Percentiles rank a stretch among this genome's conserved stretches.
phyloP scores from a whole-genome alignment of 2,113 vertebrate genomes.

The Centropus bengalensis region DNA sequence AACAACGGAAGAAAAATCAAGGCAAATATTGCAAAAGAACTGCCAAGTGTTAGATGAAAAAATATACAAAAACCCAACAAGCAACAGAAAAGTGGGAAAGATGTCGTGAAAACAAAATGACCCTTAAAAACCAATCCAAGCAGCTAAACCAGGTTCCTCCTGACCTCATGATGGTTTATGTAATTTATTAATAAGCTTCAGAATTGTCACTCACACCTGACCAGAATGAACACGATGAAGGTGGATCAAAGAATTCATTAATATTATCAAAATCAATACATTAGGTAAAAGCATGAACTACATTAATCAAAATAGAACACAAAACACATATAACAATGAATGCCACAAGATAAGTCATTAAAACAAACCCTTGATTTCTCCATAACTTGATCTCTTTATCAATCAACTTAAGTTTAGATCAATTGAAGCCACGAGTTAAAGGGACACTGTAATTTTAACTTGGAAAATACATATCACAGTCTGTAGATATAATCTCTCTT shows the following conservation, averaged over 20 bases:
- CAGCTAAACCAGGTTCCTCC: conserved; percentile 31
- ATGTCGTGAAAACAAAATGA: conserved; percentile 63
- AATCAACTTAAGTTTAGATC: background rate
- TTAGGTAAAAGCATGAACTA: conserved; percentile 18
- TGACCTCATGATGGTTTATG: background rate
- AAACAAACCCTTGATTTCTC: background rate
- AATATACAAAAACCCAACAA: conserved; percentile 70
- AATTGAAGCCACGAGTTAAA: conserved; percentile 19
- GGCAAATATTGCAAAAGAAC: conserved; percentile 67
- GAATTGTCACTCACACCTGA: background rate
- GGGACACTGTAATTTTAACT: conserved; percentile 27
- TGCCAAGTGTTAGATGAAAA: conserved; percentile 77
- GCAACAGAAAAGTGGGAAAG: conserved; percentile 74
- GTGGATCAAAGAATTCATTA: conserved; percentile 20
- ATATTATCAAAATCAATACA: conserved; percentile 1
- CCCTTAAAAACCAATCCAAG: conserved; percentile 46
- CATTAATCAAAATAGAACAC: conserved; percentile 35
- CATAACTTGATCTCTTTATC: background rate
- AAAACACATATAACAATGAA: background rate
- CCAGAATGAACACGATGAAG: background rate
- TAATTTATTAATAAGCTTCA: background rate
- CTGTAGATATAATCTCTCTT: background rate
- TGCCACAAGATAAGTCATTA: background rate
- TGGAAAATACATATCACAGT: background rate
- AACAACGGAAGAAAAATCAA: conserved; percentile 55